Evolutionary conservation across 1,140 invertebrate species (phyloP).

Genomic region (Pseudomyrmex concolor): DNA sequence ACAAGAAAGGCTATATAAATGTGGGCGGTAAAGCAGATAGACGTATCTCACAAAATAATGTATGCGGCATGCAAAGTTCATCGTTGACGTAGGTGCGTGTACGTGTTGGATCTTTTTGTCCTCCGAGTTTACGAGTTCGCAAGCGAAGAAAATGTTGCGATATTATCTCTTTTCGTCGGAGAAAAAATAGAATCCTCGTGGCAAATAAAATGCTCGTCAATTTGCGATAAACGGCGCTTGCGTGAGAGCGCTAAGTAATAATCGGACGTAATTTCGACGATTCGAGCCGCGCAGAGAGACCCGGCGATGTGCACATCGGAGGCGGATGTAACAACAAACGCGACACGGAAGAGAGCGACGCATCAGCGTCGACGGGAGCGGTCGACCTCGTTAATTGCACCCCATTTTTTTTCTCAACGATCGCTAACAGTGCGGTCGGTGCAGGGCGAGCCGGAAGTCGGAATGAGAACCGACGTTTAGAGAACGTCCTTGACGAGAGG

Average conservation of each 20-base stretch:
- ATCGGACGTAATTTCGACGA: conserved; percentile 5
- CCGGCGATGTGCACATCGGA: neutral
- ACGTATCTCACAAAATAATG: conserved; percentile 4
- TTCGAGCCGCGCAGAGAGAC: neutral
- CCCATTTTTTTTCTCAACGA: conserved; percentile 24
- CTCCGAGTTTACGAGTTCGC: neutral
- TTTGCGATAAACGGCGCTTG: neutral
- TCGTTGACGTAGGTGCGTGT: neutral
- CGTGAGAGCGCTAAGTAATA: neutral
- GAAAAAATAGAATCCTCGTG: neutral
- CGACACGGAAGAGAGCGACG: conserved; percentile 34
- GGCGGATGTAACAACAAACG: conserved; percentile 11
- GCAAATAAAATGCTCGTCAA: conserved; percentile 1
- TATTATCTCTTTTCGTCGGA: too few relatives aligned
- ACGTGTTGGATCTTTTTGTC: neutral
- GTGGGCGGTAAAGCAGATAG: neutral
- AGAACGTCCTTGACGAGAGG: conserved; percentile 15
- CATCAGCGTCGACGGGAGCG: conserved; percentile 9
- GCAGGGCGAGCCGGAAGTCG: neutral
- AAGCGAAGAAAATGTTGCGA: neutral
- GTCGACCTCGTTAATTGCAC: conserved; percentile 41
- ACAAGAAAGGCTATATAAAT: conserved; percentile 1
- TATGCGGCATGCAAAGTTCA: conserved; percentile 4
- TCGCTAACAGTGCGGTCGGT: conserved; percentile 8
- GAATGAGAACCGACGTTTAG: conserved; percentile 11